Evolutionary conservation across 2,113 vertebrate genomes (phyloP), one percentile per base, ranked within the genome.

Genomic region (Ophthalmolycus amberensis): DNA sequence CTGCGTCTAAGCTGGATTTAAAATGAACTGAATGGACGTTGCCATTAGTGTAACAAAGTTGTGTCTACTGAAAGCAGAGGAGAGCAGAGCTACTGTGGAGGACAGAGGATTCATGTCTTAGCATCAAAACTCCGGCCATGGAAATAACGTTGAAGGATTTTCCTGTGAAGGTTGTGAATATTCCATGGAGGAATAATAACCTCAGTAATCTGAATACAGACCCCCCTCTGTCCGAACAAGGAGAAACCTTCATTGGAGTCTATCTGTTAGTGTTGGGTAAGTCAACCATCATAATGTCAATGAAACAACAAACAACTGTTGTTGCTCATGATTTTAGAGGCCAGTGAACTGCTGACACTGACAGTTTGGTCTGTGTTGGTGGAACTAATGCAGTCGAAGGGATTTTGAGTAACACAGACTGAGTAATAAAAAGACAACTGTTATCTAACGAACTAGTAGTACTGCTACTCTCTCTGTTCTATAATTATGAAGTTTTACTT

Each of bases 151-250:
- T 94, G 58, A 95, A 91, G 63, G 71, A 80, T 84, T 84, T 90
- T 84, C 95, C 94, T 83, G 48, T 90, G 52, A 95, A 96, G 90
- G 92, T 95, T 58, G 89, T 87, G 58, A 95, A 93, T 78, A 96
- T 96, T 75, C 95, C 94, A n/a, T 96, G 96, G 96, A 96, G 95
- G 91, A 96, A 96, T 91, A 97, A 97, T 82, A 97, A 96, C 90
- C 89, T 95, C 76, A 95, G 89, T 40, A 94, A 94, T 82, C 89
- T 94, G 75, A 95, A 95, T 79, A 93, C 92, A 84, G 95, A 97
- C 5, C 85, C 93, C 42, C 93, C 95, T 72, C 66, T 95, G 48
- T 96, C 95, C 1, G 94, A 97, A 75, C 95, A 97, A 93, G 96
- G 94, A 83, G 96, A 96, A 84, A 96, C 95, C 20, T 91, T 96